Percentiles rank a stretch among this genome's conserved stretches.
These are phyloP conservation scores for Trisateles emortualis DNA, from an alignment of 2,888 invertebrate genomes.

Conservation along the genomic window DNA sequence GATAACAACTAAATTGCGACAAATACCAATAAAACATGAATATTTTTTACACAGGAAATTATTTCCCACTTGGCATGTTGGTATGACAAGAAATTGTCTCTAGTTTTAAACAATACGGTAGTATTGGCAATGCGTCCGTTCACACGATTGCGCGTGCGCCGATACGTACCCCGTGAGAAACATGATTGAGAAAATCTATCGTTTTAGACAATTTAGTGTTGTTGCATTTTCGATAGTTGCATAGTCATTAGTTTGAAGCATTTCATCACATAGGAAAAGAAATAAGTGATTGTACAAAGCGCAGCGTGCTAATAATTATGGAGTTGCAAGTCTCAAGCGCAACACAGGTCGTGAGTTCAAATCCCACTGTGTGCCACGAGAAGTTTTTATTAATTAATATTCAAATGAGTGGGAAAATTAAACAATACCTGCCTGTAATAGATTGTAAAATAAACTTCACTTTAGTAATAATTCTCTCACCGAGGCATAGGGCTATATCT, in stretches of 20 bases:
- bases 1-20: background rate
- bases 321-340: too few species aligned
- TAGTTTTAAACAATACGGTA: conserved; percentile 28
- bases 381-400: too few species aligned
- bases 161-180: conserved; percentile 35
- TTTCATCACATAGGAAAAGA: background rate
- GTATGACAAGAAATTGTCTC: conserved; percentile 2
- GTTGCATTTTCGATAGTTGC: conserved; percentile 17
- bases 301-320: too few species aligned
- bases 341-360: background rate
- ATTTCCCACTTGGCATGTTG: conserved; percentile 1
- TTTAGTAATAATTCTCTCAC: too few species aligned
- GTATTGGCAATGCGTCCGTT: conserved; percentile 14
- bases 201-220: conserved; percentile 27
- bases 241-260: conserved; percentile 11
- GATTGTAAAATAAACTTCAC: too few species aligned
- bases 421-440: too few species aligned
- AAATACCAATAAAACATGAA: background rate
- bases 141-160: conserved; percentile 35
- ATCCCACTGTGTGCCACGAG: too few species aligned
- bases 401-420: too few species aligned
- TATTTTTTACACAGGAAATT: conserved; percentile 1
- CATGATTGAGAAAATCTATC: conserved; percentile 30
- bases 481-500: too few species aligned
- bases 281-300: background rate